Evolutionary conservation across 92 coral and sea anemone genomes (phyloP).

Genomic region (Plumapathes pennacea): DNA sequence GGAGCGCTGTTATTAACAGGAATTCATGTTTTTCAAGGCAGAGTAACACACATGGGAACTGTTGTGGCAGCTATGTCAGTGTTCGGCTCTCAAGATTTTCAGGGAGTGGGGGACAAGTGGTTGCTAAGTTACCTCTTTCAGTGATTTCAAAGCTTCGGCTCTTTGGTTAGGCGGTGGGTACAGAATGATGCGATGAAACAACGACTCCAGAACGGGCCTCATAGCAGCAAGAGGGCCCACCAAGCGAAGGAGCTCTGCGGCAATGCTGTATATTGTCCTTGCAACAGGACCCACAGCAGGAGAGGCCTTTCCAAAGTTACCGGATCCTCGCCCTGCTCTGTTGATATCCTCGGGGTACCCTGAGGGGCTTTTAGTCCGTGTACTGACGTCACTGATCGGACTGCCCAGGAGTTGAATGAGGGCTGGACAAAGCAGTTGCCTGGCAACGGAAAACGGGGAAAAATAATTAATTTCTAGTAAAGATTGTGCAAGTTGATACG

Average conservation of each 20-base stretch:
- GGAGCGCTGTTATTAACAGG: too few relatives aligned
- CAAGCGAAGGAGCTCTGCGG: conserved; percentile 90
- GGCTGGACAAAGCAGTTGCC: conserved; percentile 97
- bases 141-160: conserved; percentile 89
- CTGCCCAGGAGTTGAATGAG: conserved; percentile 94
- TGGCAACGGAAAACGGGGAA: too few relatives aligned
- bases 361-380: conserved; percentile 56
- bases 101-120: too few relatives aligned
- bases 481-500: not conserved
- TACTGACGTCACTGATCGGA: conserved; percentile 89
- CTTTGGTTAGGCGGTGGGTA: conserved; percentile 97
- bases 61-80: too few relatives aligned
- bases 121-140: conserved; percentile 79
- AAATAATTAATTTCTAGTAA: too few relatives aligned
- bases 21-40: too few relatives aligned
- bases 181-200: conserved; percentile 93
- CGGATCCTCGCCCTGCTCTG: conserved; percentile 94
- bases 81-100: too few relatives aligned
- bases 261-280: conserved; percentile 91
- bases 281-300: conserved; percentile 84
- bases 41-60: too few relatives aligned
- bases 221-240: conserved; percentile 94
- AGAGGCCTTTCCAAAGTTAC: conserved; percentile 81
- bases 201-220: conserved; percentile 96
- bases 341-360: conserved; percentile 87